A percentile compares a stretch with the other conserved stretches of the same genome.
These are phyloP conservation scores for Drosophila acutilabella DNA, from an alignment of 2,888 invertebrate species.

Conservation along the genomic window DNA sequence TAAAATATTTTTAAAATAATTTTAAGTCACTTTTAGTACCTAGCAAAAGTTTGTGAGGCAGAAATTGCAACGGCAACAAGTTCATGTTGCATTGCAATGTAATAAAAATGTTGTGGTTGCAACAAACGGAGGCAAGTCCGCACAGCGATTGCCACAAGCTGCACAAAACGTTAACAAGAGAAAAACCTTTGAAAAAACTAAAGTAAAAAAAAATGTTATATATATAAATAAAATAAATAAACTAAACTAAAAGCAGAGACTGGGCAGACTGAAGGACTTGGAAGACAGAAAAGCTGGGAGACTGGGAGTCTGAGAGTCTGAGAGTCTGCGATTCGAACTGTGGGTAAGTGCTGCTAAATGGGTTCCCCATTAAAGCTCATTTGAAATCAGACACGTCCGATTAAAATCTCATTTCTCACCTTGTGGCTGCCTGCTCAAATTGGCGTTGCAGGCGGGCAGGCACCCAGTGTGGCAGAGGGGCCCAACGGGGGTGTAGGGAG, in stretches of 20 bases:
- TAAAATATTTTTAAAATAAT: not conserved
- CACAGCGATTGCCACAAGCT: slow-evolving; percentile 37
- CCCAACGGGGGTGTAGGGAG: not conserved
- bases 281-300: not conserved
- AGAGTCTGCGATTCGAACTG: slow-evolving; percentile 42
- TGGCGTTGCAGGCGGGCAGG: slow-evolving; percentile 39
- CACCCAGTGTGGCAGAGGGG: not conserved
- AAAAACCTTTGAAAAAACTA: slow-evolving; percentile 36
- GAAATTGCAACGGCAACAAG: not conserved
- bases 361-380: slow-evolving; percentile 85
- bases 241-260: slow-evolving; percentile 44
- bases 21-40: not conserved
- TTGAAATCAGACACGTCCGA: slow-evolving; percentile 86
- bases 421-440: slow-evolving; percentile 79
- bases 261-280: slow-evolving; percentile 1
- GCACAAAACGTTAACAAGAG: slow-evolving; percentile 53
- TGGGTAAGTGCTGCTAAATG: slow-evolving; percentile 81
- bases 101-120: slow-evolving; percentile 36
- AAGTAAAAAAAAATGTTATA: slow-evolving; percentile 17
- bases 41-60: not conserved
- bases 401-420: slow-evolving; percentile 86
- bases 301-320: slow-evolving; percentile 29
- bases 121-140: slow-evolving; percentile 12
- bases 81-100: slow-evolving; percentile 28
- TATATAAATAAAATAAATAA: slow-evolving; percentile 64